These are phyloP conservation scores for Cryptocephalus moraei DNA, from an alignment of 2,888 invertebrate species.

Conservation along the genomic window DNA sequence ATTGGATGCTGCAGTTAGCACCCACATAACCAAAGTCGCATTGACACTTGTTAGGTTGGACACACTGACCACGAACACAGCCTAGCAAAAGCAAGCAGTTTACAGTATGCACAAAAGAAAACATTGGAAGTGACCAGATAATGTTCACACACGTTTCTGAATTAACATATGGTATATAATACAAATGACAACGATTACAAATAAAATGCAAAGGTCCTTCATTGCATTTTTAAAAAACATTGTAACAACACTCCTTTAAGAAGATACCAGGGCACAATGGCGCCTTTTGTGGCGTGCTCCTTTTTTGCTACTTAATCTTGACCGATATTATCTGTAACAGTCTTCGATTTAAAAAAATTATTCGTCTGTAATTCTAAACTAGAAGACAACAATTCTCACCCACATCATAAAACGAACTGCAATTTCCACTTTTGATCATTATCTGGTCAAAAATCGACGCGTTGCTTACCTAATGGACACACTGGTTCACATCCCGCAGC, in stretches of 20 bases:
- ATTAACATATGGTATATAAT: background rate
- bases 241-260: too few species aligned
- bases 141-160: background rate
- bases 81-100: constrained; percentile 32
- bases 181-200: background rate
- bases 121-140: background rate
- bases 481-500: constrained; percentile 60
- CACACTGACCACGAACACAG: constrained; percentile 76
- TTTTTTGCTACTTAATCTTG: too few species aligned
- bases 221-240: too few species aligned
- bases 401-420: too few species aligned
- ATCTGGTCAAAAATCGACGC: too few species aligned
- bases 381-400: too few species aligned
- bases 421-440: too few species aligned
- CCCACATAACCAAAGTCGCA: constrained; percentile 95
- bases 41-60: constrained; percentile 72
- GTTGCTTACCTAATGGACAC: constrained; percentile 53
- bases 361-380: background rate
- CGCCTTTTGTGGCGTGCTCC: too few species aligned
- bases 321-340: too few species aligned
- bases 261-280: too few species aligned
- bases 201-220: background rate
- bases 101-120: constrained; percentile 4
- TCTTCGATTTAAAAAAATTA: background rate
- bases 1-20: constrained; percentile 85